Evolutionary conservation across 2,113 vertebrate species (phyloP), one percentile per base, ranked within the genome.

Genomic region (Uropsilus gracilis): DNA sequence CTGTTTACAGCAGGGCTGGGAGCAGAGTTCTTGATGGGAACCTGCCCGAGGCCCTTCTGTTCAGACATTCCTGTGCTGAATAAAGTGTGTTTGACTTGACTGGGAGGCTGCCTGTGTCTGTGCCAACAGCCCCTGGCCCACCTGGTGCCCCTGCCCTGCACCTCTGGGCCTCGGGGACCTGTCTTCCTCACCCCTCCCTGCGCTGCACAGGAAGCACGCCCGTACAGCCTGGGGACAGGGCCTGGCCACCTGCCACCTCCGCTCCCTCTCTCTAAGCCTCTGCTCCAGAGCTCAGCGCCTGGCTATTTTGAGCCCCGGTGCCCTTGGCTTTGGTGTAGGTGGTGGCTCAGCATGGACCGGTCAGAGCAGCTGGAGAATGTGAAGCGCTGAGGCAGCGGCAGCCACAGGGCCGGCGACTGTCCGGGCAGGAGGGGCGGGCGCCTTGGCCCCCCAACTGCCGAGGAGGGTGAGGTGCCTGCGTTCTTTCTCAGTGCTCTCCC

Each of bases 71-170:
- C 84, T 42, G 16, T 93, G 83, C 81, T 82, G 86, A 97, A 97
- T 97, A 97, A 97, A 97, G 71, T 94, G 89, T 96, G 94, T 94
- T 73, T 93, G 90, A 91, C 59, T 83, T 44, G 37, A 37, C 34
- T 2, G 8, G 37, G 18, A 63, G 20, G 53, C 86, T 66, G 64
- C 83, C 57, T 13, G 17, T 55, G 57, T 50, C 28, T 75, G 39
- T 59, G 46, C 63, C 57, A 4, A 16, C 20, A 53, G 61, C 73
- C 48, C 81, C 24, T 20, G 71, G 22, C 18, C 71, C 6, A 2
- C 14, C 32, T 9, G 9, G 46, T 10, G 2, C 34, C 46, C 18
- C 11, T 17, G 6, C 63, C 46, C 61, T 32, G 46, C 7, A 1
- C 69, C 16, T 68, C 69, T 37, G 81, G 42, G 42, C 44, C n/a